phyloP scores from a whole-genome alignment of 1,140 invertebrate genomes.

The Brachionus asplanchnoidis region DNA sequence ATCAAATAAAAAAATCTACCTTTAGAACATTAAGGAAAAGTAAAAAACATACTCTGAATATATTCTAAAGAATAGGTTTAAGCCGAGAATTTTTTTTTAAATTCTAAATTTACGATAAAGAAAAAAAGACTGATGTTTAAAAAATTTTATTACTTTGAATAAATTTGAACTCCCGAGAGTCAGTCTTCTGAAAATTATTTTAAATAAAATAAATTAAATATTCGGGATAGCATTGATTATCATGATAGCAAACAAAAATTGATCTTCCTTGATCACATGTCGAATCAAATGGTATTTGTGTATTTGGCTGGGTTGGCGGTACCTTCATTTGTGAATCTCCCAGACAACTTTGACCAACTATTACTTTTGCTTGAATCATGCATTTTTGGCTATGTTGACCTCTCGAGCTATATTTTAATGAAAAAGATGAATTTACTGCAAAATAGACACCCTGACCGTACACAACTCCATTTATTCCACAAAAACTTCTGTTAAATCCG shows the following conservation, averaged over 20 bases:
- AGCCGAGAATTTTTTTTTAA: no score
- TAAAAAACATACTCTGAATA: no score
- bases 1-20: no score
- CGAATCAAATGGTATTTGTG: background rate
- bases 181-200: no score
- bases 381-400: background rate
- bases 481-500: constrained; percentile 27
- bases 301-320: background rate
- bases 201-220: constrained; percentile 4
- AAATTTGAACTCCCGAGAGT: no score
- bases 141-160: no score
- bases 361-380: background rate
- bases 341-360: background rate
- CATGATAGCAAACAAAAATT: constrained; percentile 30
- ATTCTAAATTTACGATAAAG: no score
- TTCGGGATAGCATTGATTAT: constrained; percentile 7
- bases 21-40: no score
- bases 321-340: background rate
- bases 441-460: constrained; percentile 25
- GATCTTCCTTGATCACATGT: background rate
- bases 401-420: background rate
- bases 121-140: no score
- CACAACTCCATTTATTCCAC: constrained; percentile 22
- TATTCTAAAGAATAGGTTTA: no score
- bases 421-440: background rate